Conservation (phyloP, 30 jellyfish, hydroid and myxozoan genomes). For the Hydractinia symbiolongicarpus region DNA sequence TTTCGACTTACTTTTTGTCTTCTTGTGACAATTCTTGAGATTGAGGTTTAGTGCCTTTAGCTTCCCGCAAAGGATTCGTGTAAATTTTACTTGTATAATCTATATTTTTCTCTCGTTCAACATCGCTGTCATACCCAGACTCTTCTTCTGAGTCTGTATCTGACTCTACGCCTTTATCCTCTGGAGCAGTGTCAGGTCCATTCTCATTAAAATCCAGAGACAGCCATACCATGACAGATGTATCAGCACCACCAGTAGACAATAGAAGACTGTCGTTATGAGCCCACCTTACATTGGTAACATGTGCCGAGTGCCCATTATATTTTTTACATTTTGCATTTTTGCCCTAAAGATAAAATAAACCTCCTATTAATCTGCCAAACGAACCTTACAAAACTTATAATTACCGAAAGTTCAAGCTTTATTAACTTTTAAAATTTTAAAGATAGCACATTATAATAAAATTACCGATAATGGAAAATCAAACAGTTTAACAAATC, state of each 20-base stretch:
- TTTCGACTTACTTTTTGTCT: constrained; percentile 39
- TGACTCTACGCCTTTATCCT: constrained; percentile 29
- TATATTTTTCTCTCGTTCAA: constrained; percentile 82
- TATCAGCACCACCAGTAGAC: constrained; percentile 95
- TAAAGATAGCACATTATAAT: background rate
- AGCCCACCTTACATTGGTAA: constrained; percentile 88
- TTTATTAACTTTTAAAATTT: background rate
- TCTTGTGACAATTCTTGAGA: constrained; percentile 38
- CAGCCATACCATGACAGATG: constrained; percentile 84
- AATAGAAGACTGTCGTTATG: constrained; percentile 69
- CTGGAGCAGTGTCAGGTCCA: background rate
- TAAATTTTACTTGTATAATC: constrained; percentile 71
- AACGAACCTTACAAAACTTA: too few species aligned
- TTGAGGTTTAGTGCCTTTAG: constrained; percentile 81
- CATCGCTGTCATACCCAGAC: constrained; percentile 96
- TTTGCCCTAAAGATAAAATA: constrained; percentile 50
- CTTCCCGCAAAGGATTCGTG: constrained; percentile 52
- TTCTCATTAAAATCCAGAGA: constrained; percentile 44
- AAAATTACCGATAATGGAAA: constrained; percentile 61
- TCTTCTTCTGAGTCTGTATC: constrained; percentile 94
- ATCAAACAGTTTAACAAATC: constrained; percentile 75
- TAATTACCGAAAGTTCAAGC: background rate
- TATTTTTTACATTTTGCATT: constrained; percentile 79
- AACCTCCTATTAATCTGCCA: too few species aligned
- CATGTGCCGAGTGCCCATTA: constrained; percentile 97